Conservation (phyloP, 2,888 invertebrate genomes). For the Augochlorella aurata region DNA sequence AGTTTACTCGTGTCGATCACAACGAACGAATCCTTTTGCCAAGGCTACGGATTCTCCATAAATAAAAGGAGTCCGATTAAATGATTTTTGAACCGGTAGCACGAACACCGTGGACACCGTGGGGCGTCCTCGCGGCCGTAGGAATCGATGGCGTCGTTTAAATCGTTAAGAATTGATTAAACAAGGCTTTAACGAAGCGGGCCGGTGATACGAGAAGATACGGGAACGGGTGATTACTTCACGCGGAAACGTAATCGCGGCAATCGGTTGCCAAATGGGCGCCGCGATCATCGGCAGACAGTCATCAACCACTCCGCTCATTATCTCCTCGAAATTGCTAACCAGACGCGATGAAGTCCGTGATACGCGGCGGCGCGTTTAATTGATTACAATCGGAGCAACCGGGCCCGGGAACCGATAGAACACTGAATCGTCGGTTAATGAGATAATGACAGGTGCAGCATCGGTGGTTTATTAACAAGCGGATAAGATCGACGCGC, state of each 20-base stretch:
- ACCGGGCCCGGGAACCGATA: constrained; percentile 28
- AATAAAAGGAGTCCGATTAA: background rate
- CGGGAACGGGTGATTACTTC: background rate
- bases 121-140: background rate
- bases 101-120: background rate
- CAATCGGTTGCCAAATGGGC: background rate
- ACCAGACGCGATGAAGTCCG: constrained; percentile 24
- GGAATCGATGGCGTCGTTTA: background rate
- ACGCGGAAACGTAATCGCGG: constrained; percentile 9
- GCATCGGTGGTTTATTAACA: constrained; percentile 66
- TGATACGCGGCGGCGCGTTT: constrained; percentile 40
- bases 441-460: constrained; percentile 75
- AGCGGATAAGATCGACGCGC: constrained; percentile 68
- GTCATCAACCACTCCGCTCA: constrained; percentile 12
- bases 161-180: constrained; percentile 3
- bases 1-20: too few relatives aligned
- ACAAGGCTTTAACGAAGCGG: background rate
- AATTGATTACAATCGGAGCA: constrained; percentile 53
- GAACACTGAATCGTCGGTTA: constrained; percentile 60
- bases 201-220: background rate
- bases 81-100: background rate
- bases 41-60: background rate
- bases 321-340: constrained; percentile 25
- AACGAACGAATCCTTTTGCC: background rate
- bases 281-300: background rate